These are phyloP conservation scores for Morpho achilles DNA, from an alignment of 2,888 invertebrate genomes.

Conservation along the genomic window DNA sequence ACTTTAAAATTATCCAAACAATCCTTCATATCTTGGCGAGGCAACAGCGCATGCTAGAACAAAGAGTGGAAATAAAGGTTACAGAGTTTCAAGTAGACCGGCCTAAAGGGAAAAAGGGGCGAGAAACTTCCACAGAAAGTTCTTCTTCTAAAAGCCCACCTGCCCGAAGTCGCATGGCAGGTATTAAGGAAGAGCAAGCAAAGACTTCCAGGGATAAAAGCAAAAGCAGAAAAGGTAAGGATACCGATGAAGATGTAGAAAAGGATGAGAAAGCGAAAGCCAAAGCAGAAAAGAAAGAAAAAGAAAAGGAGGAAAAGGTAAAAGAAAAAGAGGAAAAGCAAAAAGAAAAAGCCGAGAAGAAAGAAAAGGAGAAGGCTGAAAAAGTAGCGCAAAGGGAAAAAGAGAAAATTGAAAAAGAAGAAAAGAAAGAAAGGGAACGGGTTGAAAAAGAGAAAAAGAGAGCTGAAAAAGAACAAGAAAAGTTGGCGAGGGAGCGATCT, in stretches of 20 bases:
- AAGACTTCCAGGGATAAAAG: neutral
- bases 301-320: neutral
- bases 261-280: conserved; percentile 3
- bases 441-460: conserved; percentile 23
- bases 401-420: conserved; percentile 12
- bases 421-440: conserved; percentile 23
- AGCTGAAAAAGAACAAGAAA: conserved; percentile 17
- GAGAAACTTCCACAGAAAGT: conserved; percentile 12
- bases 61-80: conserved; percentile 48
- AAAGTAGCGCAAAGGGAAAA: conserved; percentile 13
- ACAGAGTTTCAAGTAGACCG: conserved; percentile 24
- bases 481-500: conserved; percentile 2
- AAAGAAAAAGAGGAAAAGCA: conserved; percentile 8
- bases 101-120: conserved; percentile 13
- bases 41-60: conserved; percentile 55
- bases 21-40: conserved; percentile 56
- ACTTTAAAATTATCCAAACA: conserved; percentile 55
- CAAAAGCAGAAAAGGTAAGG: neutral
- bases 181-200: conserved; percentile 23
- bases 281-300: conserved; percentile 10
- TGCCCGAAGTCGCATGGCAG: conserved; percentile 14
- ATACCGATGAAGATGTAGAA: conserved; percentile 1
- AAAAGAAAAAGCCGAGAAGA: conserved; percentile 15
- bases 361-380: conserved; percentile 6
- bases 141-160: conserved; percentile 25